Evolutionary conservation across 2,797 vertebrate genomes (phyloP).

Genomic region (Scomberomorus guttatus): DNA sequence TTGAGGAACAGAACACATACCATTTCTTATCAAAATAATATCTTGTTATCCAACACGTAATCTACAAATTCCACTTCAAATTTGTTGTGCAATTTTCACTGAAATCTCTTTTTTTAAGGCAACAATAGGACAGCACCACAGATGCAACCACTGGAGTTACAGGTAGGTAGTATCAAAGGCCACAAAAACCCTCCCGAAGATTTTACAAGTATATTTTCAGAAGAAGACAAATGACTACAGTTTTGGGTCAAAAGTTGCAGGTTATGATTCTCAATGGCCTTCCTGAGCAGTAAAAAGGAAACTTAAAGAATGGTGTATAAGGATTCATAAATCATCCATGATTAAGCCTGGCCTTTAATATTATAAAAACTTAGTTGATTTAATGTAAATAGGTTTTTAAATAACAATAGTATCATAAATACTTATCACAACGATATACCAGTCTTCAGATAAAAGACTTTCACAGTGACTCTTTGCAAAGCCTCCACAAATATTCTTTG

Average conservation of each 20-base stretch:
- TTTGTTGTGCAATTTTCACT: slow-evolving; percentile 73
- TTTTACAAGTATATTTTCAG: slow-evolving; percentile 61
- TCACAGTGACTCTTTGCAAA: slow-evolving; percentile 70
- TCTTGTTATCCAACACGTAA: slow-evolving; percentile 51
- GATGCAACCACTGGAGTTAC: slow-evolving; percentile 75
- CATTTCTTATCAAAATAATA: slow-evolving; percentile 72
- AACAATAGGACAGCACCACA: slow-evolving; percentile 83
- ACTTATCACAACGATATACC: slow-evolving; percentile 64
- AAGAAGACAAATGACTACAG: slow-evolving; percentile 59
- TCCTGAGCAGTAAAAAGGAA: slow-evolving; percentile 76
- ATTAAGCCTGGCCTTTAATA: slow-evolving; percentile 51
- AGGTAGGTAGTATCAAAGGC: slow-evolving; percentile 79
- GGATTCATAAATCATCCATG: slow-evolving; percentile 56
- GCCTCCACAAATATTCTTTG: slow-evolving; percentile 67
- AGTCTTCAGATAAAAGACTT: slow-evolving; percentile 62
- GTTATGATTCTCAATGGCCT: slow-evolving; percentile 66
- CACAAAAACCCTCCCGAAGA: slow-evolving; percentile 64
- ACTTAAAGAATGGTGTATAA: slow-evolving; percentile 51
- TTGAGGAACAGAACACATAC: slow-evolving; percentile 47
- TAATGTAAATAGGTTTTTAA: slow-evolving; percentile 66
- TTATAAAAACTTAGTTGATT: slow-evolving; percentile 56
- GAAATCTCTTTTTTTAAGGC: slow-evolving; percentile 78
- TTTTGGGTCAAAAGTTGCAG: slow-evolving; percentile 63
- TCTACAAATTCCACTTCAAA: slow-evolving; percentile 52
- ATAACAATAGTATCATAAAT: slow-evolving; percentile 71